These are phyloP conservation scores for Leucophora obtusa DNA, from an alignment of 2,888 invertebrate species.

Conservation along the genomic window DNA sequence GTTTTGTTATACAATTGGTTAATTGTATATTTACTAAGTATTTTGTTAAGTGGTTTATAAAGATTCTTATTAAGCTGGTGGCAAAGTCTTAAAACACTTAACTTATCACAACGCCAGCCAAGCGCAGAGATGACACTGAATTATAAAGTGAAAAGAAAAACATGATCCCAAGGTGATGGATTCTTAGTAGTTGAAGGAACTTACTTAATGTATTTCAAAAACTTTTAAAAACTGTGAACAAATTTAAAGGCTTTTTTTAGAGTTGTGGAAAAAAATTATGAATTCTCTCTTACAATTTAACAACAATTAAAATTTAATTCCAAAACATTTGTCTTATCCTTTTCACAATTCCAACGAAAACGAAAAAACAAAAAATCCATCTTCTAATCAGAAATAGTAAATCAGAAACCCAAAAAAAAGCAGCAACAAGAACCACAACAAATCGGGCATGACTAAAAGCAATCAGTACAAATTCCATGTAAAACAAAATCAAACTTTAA, in stretches of 20 bases:
- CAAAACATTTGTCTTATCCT: slow-evolving; percentile 37
- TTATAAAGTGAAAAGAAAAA: slow-evolving; percentile 21
- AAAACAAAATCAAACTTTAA: slow-evolving; percentile 72
- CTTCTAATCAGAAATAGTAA: slow-evolving; percentile 62
- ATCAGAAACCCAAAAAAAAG: slow-evolving; percentile 39
- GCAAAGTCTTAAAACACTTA: slow-evolving; percentile 46
- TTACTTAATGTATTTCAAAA: no score
- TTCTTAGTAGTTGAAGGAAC: no score
- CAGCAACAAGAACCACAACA: slow-evolving; percentile 65
- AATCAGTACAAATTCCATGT: slow-evolving; percentile 77
- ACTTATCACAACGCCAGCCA: slow-evolving; percentile 59
- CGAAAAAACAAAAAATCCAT: slow-evolving; percentile 20
- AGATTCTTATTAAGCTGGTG: slow-evolving; percentile 4
- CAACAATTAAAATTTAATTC: slow-evolving; percentile 75
- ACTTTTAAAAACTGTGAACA: no score
- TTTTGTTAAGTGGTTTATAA: background rate
- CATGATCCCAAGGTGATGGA: background rate
- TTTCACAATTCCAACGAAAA: slow-evolving; percentile 71
- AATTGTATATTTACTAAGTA: background rate
- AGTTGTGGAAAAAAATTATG: no score
- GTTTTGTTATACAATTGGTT: slow-evolving; percentile 1
- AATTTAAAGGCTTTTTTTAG: no score
- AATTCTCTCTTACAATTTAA: background rate
- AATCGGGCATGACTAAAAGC: slow-evolving; percentile 77
- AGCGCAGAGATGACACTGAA: slow-evolving; percentile 57